Evolutionary conservation across 1,140 invertebrate species (phyloP).

Genomic region (Monochamus saltuarius): DNA sequence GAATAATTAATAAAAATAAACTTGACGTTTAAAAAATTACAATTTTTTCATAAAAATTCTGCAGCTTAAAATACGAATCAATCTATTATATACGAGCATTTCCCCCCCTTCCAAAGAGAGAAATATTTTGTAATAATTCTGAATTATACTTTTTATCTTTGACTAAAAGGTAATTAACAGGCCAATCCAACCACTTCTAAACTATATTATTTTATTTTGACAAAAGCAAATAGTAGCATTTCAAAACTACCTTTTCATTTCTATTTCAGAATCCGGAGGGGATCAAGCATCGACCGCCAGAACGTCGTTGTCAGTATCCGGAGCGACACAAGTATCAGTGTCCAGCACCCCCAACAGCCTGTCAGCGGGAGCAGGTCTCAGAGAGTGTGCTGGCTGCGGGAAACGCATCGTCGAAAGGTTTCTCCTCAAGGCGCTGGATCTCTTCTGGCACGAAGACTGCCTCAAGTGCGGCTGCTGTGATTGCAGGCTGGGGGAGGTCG

Average conservation of each 20-base stretch:
- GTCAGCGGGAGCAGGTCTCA: slow-evolving; percentile 50
- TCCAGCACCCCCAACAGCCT: slow-evolving; percentile 40
- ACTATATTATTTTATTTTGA: too few species aligned
- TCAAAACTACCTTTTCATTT: not conserved
- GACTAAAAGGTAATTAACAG: too few species aligned
- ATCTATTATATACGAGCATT: too few species aligned
- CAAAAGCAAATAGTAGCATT: too few species aligned
- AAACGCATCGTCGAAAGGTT: slow-evolving; percentile 76
- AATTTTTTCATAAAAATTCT: too few species aligned
- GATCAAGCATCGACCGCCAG: slow-evolving; percentile 43
- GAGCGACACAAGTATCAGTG: slow-evolving; percentile 37
- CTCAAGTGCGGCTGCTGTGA: slow-evolving; percentile 92
- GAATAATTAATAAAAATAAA: too few species aligned
- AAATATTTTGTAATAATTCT: too few species aligned
- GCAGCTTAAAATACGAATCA: too few species aligned
- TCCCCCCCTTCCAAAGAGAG: too few species aligned
- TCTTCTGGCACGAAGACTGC: slow-evolving; percentile 94
- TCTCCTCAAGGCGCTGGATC: slow-evolving; percentile 76
- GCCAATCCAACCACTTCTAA: too few species aligned
- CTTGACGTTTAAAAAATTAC: too few species aligned
- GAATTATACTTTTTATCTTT: too few species aligned
- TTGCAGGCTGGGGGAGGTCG: slow-evolving; percentile 87
- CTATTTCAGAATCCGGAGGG: slow-evolving; percentile 46
- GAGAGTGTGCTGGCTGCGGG: slow-evolving; percentile 75
- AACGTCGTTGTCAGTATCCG: slow-evolving; percentile 34